Evolutionary conservation across 2,888 invertebrate species (phyloP), one percentile per base, ranked within the genome.

Genomic region (Drosophila anomelani): DNA sequence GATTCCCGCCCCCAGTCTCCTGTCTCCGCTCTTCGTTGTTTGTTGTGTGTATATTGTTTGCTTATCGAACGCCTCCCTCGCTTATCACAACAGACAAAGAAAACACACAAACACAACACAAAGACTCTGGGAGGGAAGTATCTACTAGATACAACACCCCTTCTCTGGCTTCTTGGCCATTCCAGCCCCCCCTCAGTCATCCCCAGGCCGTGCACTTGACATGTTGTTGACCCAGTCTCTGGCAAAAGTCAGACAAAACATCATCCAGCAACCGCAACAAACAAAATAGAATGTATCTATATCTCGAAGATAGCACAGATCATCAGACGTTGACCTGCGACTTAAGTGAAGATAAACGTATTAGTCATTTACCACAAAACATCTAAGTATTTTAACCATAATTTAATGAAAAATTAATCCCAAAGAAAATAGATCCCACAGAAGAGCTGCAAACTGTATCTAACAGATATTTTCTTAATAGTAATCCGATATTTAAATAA

Each of bases 161-260:
- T 4, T 20, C 51, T 23, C 7, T 4, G 34, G 34, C 15, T 56
- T 17, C 23, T 34, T 23, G 15, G 9, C 34, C 23, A 10, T 17
- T 57, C 34, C 15, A 9, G 15, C 59, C 46, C 26, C 13, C 17
- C 12, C 29, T 26, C 2, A 4, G 34, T 23, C 15, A 36, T 53
- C 29, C 38, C 53, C 66, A 26, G 15, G 15, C 23, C 59, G 26
- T 76, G 74, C 80, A 80, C 87, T 85, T 78, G 88, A 75, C 76
- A 82, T 85, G 88, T 82, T 86, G 82, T 86, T 86, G 86, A 89
- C 89, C 86, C 85, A 86, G 62, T 73, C 75, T 49, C 56, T 78
- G 69, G 69, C 38, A 75, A 49, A 77, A 55, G 34, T 43, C 36
- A 41, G 51, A 44, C 59, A 41, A 44, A 51, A 39, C 29, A 75